These are phyloP conservation scores for Malacoraja senta DNA, from an alignment of 2,797 vertebrate genomes.

Conservation along the genomic window DNA sequence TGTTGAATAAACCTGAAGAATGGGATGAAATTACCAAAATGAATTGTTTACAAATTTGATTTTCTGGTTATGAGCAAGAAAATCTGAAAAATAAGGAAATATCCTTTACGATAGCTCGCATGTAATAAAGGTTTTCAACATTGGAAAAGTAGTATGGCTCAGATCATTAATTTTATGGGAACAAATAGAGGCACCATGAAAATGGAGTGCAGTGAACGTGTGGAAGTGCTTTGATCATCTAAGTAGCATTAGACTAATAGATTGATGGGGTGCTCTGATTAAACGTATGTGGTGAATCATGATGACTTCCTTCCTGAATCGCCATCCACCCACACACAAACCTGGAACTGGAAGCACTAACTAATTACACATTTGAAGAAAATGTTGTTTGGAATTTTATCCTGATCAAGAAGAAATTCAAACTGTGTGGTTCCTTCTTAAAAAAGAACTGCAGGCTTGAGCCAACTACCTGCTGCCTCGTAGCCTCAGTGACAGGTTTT, in stretches of 20 bases:
- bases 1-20: not conserved
- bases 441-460: not conserved
- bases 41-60: not conserved
- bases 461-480: too few species aligned
- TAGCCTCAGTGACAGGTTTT: too few species aligned
- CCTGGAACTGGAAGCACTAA: not conserved
- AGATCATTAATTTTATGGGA: not conserved
- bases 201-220: not conserved
- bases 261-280: slow-evolving; percentile 13
- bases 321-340: not conserved
- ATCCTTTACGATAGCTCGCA: not conserved
- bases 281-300: not conserved
- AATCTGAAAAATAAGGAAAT: not conserved
- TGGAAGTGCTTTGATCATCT: slow-evolving; percentile 19
- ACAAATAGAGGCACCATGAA: not conserved
- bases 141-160: not conserved
- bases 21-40: not conserved
- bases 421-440: not conserved
- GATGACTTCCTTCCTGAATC: slow-evolving; percentile 21
- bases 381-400: not conserved
- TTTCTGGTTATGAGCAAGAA: not conserved
- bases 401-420: slow-evolving; percentile 3
- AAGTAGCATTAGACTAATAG: not conserved
- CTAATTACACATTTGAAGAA: not conserved
- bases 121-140: not conserved